These are phyloP conservation scores for Nipponia nippon DNA, from an alignment of 2,113 vertebrate genomes.

Conservation along the genomic window DNA sequence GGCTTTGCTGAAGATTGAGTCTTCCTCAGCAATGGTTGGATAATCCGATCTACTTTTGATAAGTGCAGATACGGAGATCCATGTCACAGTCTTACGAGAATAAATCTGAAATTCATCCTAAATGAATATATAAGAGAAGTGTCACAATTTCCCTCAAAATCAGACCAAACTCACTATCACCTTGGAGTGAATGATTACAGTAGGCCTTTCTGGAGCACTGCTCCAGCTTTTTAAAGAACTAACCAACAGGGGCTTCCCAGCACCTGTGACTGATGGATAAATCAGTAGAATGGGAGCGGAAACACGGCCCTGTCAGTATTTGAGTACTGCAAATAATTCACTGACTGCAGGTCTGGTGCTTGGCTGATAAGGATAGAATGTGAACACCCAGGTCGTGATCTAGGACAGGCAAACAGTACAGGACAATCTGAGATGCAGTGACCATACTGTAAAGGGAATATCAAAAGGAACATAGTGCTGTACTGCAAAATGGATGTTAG, in stretches of 20 bases:
- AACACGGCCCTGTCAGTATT: neutral
- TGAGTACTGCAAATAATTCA: neutral
- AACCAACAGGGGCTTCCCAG: neutral
- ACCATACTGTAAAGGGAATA: neutral
- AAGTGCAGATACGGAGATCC: constrained; percentile 65
- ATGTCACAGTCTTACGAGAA: constrained; percentile 67
- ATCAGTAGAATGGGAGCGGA: neutral
- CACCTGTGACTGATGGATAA: neutral
- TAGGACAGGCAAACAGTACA: neutral
- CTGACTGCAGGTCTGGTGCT: neutral
- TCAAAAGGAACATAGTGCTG: neutral
- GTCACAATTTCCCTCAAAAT: neutral
- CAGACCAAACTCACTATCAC: neutral
- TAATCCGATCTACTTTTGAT: neutral
- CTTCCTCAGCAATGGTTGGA: constrained; percentile 43
- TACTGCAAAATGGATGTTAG: neutral
- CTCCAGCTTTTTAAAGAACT: neutral
- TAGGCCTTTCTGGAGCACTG: neutral
- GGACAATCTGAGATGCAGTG: neutral
- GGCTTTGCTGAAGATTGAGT: constrained; percentile 69
- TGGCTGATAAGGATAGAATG: neutral
- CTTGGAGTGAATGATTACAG: neutral
- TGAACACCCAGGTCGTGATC: neutral
- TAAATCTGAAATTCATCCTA: constrained; percentile 78
- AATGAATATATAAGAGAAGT: constrained; percentile 1